These are phyloP conservation scores for Exephanes ischioxanthus DNA, from an alignment of 2,888 invertebrate genomes.

Conservation along the genomic window DNA sequence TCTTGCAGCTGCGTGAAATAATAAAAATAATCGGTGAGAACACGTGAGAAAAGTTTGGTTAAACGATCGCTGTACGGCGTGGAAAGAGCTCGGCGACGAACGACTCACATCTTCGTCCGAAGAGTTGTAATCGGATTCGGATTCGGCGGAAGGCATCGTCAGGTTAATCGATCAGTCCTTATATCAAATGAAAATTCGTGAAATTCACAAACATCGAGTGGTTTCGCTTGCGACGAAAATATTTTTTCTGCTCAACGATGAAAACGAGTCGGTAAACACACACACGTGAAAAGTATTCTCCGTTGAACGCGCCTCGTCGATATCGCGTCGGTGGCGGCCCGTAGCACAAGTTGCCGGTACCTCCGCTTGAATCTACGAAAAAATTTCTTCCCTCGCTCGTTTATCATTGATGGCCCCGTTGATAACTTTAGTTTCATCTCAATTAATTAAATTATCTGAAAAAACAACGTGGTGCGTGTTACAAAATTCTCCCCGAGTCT, in stretches of 20 bases:
- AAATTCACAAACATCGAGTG: slow-evolving; percentile 5
- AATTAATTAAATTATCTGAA: background rate
- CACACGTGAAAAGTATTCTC: slow-evolving; percentile 5
- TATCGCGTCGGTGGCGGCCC: slow-evolving; percentile 18
- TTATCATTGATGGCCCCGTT: background rate
- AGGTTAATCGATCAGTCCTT: background rate
- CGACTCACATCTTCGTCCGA: slow-evolving; percentile 87
- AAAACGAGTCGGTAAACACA: background rate
- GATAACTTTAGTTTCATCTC: background rate
- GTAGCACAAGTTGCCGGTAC: background rate
- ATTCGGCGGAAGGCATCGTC: slow-evolving; percentile 71
- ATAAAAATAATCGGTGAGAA: slow-evolving; percentile 67
- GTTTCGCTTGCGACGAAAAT: background rate
- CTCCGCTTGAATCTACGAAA: background rate
- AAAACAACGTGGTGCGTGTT: background rate
- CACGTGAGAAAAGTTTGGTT: slow-evolving; percentile 73
- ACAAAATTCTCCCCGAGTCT: background rate
- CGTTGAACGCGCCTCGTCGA: background rate
- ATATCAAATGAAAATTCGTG: background rate
- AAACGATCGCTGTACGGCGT: slow-evolving; percentile 19
- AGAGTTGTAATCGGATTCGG: slow-evolving; percentile 86
- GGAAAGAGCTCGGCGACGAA: background rate
- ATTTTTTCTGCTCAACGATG: slow-evolving; percentile 5
- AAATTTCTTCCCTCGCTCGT: background rate
- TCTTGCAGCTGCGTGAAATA: slow-evolving; percentile 91